Evolutionary conservation across 2,113 vertebrate species (phyloP).

Genomic region (Leptosomus discolor): DNA sequence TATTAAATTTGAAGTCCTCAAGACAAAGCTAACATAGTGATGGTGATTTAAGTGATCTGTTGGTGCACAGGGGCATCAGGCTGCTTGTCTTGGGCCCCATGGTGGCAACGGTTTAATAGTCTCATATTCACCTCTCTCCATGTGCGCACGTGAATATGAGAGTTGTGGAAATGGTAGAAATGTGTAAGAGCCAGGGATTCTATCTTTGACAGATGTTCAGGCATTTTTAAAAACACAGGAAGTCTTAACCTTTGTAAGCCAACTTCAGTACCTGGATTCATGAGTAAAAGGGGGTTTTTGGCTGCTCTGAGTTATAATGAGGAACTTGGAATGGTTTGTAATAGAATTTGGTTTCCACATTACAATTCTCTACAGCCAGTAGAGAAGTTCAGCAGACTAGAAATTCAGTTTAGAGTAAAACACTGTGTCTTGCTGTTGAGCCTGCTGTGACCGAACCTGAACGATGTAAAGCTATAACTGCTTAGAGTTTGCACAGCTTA

Average conservation of each 20-base stretch:
- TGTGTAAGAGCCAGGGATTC: not conserved
- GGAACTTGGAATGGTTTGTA: not conserved
- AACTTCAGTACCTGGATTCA: not conserved
- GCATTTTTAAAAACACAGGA: not conserved
- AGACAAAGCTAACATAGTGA: not conserved
- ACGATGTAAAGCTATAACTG: not conserved
- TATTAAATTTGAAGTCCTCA: not conserved
- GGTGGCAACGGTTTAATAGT: not conserved
- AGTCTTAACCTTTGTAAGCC: not conserved
- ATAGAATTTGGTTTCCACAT: not conserved
- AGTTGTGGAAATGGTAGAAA: not conserved
- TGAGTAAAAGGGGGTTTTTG: not conserved
- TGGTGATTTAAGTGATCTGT: not conserved
- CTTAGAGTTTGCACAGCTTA: not conserved
- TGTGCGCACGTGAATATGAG: not conserved
- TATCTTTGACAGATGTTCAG: not conserved
- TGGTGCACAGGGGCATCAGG: not conserved
- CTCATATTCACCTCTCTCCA: too few species aligned
- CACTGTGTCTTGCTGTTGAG: not conserved
- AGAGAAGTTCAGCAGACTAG: not conserved
- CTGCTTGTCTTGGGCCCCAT: not conserved
- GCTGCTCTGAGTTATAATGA: not conserved
- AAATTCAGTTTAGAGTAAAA: not conserved
- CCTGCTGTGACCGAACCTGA: not conserved
- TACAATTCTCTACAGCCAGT: not conserved